Evolutionary conservation across 2,797 vertebrate genomes (phyloP).

Genomic region (Nothura maculosa): DNA sequence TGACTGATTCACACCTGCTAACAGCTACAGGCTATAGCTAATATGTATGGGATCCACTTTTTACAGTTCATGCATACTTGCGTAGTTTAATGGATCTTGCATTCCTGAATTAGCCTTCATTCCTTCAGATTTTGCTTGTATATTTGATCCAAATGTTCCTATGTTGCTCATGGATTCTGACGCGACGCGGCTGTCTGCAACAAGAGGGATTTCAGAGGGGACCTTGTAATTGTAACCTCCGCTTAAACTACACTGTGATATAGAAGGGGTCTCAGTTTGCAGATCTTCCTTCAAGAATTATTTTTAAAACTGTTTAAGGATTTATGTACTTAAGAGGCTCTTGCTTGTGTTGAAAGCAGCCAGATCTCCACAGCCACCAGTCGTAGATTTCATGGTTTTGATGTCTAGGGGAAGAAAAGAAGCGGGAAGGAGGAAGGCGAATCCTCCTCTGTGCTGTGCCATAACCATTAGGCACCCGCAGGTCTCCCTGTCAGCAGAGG

Average conservation of each 20-base stretch:
- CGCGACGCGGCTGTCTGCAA: neutral
- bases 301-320: constrained; percentile 36
- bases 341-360: neutral
- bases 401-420: neutral
- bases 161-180: constrained; percentile 60
- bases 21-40: constrained; percentile 85
- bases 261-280: constrained; percentile 19
- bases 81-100: constrained; percentile 87
- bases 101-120: constrained; percentile 81
- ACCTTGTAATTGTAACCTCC: neutral
- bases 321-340: neutral
- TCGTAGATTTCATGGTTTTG: neutral
- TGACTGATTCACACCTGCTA: constrained; percentile 90
- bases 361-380: neutral
- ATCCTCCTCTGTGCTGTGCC: neutral
- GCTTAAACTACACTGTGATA: neutral
- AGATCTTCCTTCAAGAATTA: constrained; percentile 3
- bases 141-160: constrained; percentile 76
- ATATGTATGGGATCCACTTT: constrained; percentile 82
- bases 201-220: neutral
- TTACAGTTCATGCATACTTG: constrained; percentile 89
- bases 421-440: neutral
- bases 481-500: neutral
- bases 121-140: constrained; percentile 76
- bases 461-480: neutral